A percentile compares a stretch with the other conserved stretches of the same genome.
These are phyloP conservation scores for Halictus ligatus DNA, from an alignment of 2,888 invertebrate species.

Conservation along the genomic window DNA sequence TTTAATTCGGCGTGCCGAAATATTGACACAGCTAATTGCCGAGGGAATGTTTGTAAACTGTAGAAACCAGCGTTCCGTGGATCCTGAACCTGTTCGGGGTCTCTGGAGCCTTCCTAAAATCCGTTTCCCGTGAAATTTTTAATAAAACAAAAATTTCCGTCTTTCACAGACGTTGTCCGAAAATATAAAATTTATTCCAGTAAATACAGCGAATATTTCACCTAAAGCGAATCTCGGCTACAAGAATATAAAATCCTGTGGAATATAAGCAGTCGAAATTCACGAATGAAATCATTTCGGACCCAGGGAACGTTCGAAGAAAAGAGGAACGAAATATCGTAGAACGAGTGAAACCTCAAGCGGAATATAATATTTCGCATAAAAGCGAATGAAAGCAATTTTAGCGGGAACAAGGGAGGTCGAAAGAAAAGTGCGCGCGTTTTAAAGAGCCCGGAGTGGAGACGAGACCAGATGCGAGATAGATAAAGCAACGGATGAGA, in stretches of 20 bases:
- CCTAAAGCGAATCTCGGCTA: background rate
- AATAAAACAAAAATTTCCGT: background rate
- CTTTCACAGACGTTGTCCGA: background rate
- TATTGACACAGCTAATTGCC: conserved; percentile 9
- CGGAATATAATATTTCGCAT: background rate
- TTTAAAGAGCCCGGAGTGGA: background rate
- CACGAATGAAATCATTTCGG: no score
- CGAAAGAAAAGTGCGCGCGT: background rate
- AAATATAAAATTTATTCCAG: background rate
- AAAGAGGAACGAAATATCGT: background rate
- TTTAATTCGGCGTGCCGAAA: background rate
- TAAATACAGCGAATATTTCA: background rate
- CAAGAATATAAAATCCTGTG: no score
- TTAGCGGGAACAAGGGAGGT: background rate
- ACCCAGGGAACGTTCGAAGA: background rate
- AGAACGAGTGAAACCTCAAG: background rate
- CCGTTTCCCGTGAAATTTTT: background rate
- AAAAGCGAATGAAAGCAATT: conserved; percentile 2
- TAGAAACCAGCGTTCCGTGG: background rate
- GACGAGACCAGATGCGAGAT: conserved; percentile 37
- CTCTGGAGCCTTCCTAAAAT: background rate
- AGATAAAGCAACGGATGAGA: conserved; percentile 14
- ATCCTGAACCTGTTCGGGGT: background rate
- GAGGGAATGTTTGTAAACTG: background rate
- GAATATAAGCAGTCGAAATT: no score